Evolutionary conservation across 1,140 invertebrate genomes (phyloP), one percentile per base, ranked within the genome.

Genomic region (Bombus pyrosoma): DNA sequence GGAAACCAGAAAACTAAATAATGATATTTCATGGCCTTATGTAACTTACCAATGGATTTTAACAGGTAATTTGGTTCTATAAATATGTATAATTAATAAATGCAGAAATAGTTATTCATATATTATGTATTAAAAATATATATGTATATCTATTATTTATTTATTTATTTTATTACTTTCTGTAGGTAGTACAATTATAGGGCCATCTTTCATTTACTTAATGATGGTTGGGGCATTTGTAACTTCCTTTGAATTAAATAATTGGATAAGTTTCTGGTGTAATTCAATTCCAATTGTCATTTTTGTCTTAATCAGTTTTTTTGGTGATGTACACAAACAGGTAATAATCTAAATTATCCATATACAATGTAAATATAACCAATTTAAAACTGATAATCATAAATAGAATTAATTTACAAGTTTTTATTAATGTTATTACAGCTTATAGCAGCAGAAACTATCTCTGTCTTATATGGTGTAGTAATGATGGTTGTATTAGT

Each of bases 401-500:
- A 41, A 32, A 18, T 8, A 57, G 22, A 34, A 47, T 75, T 57
- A 18, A 72, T 32, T 71, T 47, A 59, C 34, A 15, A 66, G 13
- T 47, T 15, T 69, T 53, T 53, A 62, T 34, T 84, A 22, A 32
- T 72, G 73, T 87, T 89, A 80, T 92, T 91, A 18, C 94, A 98
- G 96, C 82, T 99, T 64, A 93, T 97, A 12, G 95, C 97, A 43
- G 98, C 98, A 0, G 97, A 97, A 71, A 94, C 98, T 32, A 96
- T 98, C 59, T 98, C 97, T 80, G 95, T 97, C 1, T 86, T 97
- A 3, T 99, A 99, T 93, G 97, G 97, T 0, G 95, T 99, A 86
- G 95, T 99, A 3, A 99, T 99, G 99, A 97, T 99, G 95, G 97
- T 98, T 47, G 99, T 99, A 1, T 95, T 99, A 10, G 97, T 99